These are phyloP conservation scores for Sceloporus undulatus DNA, from an alignment of 2,113 vertebrate species.

Conservation along the genomic window DNA sequence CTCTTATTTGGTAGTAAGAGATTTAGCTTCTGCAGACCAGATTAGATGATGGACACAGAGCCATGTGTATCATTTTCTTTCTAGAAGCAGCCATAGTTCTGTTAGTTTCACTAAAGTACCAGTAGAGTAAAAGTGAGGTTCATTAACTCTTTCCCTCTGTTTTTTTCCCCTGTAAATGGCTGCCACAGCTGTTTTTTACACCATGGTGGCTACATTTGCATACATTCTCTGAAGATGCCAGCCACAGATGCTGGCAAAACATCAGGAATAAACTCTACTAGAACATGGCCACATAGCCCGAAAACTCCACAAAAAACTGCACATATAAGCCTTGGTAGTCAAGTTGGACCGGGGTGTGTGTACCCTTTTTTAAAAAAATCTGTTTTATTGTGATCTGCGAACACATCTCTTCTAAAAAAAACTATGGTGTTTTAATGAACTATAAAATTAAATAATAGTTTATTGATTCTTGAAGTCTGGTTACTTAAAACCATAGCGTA, in stretches of 20 bases:
- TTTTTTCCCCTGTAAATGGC: neutral
- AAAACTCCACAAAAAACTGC: neutral
- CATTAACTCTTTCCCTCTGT: neutral
- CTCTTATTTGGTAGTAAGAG: conserved; percentile 10
- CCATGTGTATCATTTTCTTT: neutral
- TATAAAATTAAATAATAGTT: neutral
- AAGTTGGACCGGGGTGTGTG: too few relatives aligned
- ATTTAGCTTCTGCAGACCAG: neutral
- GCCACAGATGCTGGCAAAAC: too few relatives aligned
- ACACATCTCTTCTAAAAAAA: neutral
- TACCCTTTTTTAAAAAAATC: neutral
- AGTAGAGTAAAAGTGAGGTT: neutral
- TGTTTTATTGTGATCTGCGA: neutral
- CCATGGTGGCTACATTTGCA: neutral
- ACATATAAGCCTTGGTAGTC: neutral
- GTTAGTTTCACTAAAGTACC: neutral
- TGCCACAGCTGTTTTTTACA: neutral
- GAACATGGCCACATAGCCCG: too few relatives aligned
- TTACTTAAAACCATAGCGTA: neutral
- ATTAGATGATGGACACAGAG: neutral
- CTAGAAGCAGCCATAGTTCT: neutral
- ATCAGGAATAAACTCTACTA: too few relatives aligned
- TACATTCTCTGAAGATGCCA: too few relatives aligned
- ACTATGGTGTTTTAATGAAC: neutral
- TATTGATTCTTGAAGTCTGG: neutral